Evolutionary conservation across 1,140 invertebrate species (phyloP).

Genomic region (Aphaenogaster floridana): DNA sequence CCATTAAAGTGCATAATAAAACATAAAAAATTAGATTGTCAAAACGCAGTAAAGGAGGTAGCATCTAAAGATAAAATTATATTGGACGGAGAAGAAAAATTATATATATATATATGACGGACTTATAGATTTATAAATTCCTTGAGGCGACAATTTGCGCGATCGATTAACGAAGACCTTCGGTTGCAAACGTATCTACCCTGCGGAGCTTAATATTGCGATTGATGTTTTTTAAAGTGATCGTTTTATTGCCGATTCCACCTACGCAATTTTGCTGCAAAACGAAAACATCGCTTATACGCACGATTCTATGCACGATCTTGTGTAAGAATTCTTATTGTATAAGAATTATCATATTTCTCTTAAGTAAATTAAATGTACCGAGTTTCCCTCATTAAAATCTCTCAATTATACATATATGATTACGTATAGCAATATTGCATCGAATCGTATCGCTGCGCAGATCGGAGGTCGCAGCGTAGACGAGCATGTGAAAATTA

Average conservation of each 20-base stretch:
- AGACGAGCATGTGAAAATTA: constrained; percentile 50
- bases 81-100: background rate
- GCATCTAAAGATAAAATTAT: background rate
- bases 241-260: constrained; percentile 44
- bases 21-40: background rate
- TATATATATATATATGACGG: background rate
- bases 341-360: background rate
- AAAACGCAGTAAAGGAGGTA: background rate
- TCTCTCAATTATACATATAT: background rate
- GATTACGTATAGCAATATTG: background rate
- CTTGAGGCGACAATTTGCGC: constrained; percentile 31
- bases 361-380: constrained; percentile 10
- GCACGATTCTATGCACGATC: background rate
- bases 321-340: background rate
- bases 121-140: constrained; percentile 6
- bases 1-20: background rate
- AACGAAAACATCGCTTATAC: constrained; percentile 8
- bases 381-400: constrained; percentile 14
- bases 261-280: constrained; percentile 28
- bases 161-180: constrained; percentile 57
- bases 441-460: constrained; percentile 4
- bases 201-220: constrained; percentile 31
- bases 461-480: constrained; percentile 18
- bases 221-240: constrained; percentile 16
- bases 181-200: constrained; percentile 16